These are phyloP conservation scores for Scaptodrosophila lebanonensis DNA, from an alignment of 1,140 invertebrate genomes.

Conservation along the genomic window DNA sequence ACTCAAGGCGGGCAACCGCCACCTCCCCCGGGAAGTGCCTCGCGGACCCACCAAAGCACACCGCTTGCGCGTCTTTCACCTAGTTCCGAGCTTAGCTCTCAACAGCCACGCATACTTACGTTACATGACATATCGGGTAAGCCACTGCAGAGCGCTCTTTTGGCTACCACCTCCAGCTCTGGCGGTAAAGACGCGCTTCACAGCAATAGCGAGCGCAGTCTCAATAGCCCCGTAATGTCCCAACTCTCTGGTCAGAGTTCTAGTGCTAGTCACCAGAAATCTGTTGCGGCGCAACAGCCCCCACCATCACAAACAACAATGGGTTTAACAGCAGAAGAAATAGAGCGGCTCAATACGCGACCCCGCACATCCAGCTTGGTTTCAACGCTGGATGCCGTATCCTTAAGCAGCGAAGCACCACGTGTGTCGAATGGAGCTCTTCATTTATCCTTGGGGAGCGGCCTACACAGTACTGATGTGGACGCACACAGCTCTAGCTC, in stretches of 20 bases:
- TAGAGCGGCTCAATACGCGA: slow-evolving; percentile 91
- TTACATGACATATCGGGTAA: slow-evolving; percentile 95
- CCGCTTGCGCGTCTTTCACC: slow-evolving; percentile 92
- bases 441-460: slow-evolving; percentile 79
- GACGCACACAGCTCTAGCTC: slow-evolving; percentile 90
- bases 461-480: slow-evolving; percentile 83
- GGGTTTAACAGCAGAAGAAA: slow-evolving; percentile 94
- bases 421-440: slow-evolving; percentile 82
- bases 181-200: slow-evolving; percentile 88
- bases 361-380: slow-evolving; percentile 92
- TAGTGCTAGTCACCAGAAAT: slow-evolving; percentile 82
- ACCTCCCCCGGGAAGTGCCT: slow-evolving; percentile 79
- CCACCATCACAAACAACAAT: slow-evolving; percentile 83
- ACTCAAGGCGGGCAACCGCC: slow-evolving; percentile 81
- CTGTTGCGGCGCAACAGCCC: slow-evolving; percentile 80
- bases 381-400: slow-evolving; percentile 95
- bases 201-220: slow-evolving; percentile 91
- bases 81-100: slow-evolving; percentile 92
- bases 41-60: slow-evolving; percentile 89
- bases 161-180: slow-evolving; percentile 91
- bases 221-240: slow-evolving; percentile 94
- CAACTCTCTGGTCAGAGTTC: slow-evolving; percentile 90
- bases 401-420: slow-evolving; percentile 91
- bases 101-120: slow-evolving; percentile 93
- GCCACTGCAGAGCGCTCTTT: slow-evolving; percentile 89